These are phyloP conservation scores for Tuta absoluta DNA, from an alignment of 2,888 invertebrate species.

Conservation along the genomic window DNA sequence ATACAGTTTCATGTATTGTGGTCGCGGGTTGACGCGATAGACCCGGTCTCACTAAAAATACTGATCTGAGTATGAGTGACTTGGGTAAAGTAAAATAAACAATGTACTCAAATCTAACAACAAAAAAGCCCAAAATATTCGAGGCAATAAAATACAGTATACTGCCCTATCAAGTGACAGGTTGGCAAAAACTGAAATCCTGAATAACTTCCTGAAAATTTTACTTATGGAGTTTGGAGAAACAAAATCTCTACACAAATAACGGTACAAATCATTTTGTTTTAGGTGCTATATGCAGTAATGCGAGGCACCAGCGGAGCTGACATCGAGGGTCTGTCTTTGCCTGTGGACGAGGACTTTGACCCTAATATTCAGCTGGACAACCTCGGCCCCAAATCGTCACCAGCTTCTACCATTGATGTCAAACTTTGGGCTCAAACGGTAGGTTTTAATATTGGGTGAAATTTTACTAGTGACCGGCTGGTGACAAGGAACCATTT, in stretches of 20 bases:
- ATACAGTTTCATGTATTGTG: too few species aligned
- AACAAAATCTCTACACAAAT: too few species aligned
- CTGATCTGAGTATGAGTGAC: too few species aligned
- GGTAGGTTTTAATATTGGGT: conserved; percentile 46
- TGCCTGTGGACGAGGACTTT: conserved; percentile 84
- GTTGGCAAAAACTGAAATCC: neutral
- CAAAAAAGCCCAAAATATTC: too few species aligned
- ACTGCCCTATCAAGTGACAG: neutral
- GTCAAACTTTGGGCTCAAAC: conserved; percentile 78
- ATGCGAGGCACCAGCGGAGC: conserved; percentile 79
- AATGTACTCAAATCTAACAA: too few species aligned
- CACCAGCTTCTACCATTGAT: conserved; percentile 70
- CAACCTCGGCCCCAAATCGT: conserved; percentile 81
- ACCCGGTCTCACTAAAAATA: too few species aligned
- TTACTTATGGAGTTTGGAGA: too few species aligned
- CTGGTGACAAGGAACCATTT: too few species aligned
- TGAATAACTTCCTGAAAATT: neutral
- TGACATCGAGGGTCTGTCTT: conserved; percentile 77
- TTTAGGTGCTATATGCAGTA: conserved; percentile 82
- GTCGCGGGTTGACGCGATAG: too few species aligned
- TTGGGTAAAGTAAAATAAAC: too few species aligned
- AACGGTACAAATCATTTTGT: neutral
- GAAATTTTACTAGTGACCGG: too few species aligned
- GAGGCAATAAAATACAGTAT: neutral
- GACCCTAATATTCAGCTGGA: conserved; percentile 87